A percentile compares a stretch with the other conserved stretches of the same genome.
These are phyloP conservation scores for Aspidiotus destructor DNA, from an alignment of 2,888 invertebrate genomes.

Conservation along the genomic window DNA sequence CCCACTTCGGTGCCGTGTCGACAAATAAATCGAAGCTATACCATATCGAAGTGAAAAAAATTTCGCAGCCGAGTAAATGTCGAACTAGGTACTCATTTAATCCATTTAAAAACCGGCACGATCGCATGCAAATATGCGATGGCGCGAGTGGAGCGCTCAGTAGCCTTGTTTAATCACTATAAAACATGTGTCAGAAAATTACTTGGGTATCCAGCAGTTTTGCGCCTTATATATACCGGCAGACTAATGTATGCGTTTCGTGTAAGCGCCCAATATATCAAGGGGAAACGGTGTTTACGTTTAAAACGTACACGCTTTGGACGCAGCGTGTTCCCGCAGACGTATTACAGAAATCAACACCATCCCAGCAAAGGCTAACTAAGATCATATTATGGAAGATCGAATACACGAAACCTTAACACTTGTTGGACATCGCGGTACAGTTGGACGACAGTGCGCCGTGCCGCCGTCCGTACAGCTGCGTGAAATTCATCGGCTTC, in stretches of 20 bases:
- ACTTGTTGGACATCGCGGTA: no score
- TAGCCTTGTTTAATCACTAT: constrained; percentile 31
- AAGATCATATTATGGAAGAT: not conserved
- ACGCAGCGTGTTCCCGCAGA: constrained; percentile 24
- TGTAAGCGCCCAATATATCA: constrained; percentile 31
- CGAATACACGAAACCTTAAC: no score
- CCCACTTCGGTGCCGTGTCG: not conserved
- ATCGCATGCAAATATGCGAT: constrained; percentile 21
- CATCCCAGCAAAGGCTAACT: constrained; percentile 9
- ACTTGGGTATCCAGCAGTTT: constrained; percentile 28
- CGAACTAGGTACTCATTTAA: not conserved
- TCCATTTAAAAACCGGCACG: not conserved
- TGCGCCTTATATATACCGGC: constrained; percentile 21
- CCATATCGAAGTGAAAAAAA: not conserved
- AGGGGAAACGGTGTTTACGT: constrained; percentile 15
- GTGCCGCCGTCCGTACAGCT: no score
- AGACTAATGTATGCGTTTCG: constrained; percentile 32
- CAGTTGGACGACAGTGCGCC: no score
- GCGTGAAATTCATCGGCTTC: no score
- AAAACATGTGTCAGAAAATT: constrained; percentile 30
- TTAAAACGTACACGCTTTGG: constrained; percentile 21
- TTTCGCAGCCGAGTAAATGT: not conserved
- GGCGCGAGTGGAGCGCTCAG: constrained; percentile 16
- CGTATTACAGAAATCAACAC: constrained; percentile 31
- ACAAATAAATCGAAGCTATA: not conserved